A percentile compares a stretch with the other conserved stretches of the same genome.
Conservation (phyloP, 1,140 invertebrate genomes). For the Drosophila parvula region DNA sequence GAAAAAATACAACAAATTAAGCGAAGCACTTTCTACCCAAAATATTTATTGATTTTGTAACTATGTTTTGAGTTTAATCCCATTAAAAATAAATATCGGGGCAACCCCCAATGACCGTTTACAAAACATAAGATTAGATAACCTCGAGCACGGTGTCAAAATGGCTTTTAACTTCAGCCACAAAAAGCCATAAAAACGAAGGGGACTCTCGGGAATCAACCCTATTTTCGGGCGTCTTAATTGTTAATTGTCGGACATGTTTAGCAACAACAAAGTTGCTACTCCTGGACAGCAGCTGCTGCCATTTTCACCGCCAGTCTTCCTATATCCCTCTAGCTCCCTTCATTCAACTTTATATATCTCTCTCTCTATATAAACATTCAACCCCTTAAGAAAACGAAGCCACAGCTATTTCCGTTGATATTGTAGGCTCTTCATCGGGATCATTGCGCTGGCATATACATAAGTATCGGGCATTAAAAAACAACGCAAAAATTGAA, state of each 20-base stretch:
- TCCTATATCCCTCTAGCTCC: constrained; percentile 5
- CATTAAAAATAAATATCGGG: neutral
- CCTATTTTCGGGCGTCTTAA: constrained; percentile 36
- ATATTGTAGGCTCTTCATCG: constrained; percentile 19
- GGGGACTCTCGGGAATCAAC: constrained; percentile 18
- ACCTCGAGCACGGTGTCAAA: constrained; percentile 61
- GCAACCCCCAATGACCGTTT: constrained; percentile 43
- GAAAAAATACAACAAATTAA: neutral
- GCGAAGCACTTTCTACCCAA: neutral
- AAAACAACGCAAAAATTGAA: constrained; percentile 43
- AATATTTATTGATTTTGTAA: neutral
- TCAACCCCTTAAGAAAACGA: constrained; percentile 24
- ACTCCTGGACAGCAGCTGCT: constrained; percentile 39
- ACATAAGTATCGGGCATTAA: constrained; percentile 39
- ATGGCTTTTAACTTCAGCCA: constrained; percentile 52
- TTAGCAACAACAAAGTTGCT: constrained; percentile 48
- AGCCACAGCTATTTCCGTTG: constrained; percentile 62
- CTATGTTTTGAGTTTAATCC: neutral
- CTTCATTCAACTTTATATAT: neutral
- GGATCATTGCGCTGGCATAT: constrained; percentile 15
- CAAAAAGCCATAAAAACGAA: constrained; percentile 9
- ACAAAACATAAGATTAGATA: constrained; percentile 53
- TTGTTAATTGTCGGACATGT: constrained; percentile 73
- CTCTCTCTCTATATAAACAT: neutral
- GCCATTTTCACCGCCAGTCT: constrained; percentile 34